Conservation (phyloP, 2,113 vertebrate genomes). For the Gymnobelideus leadbeateri region DNA sequence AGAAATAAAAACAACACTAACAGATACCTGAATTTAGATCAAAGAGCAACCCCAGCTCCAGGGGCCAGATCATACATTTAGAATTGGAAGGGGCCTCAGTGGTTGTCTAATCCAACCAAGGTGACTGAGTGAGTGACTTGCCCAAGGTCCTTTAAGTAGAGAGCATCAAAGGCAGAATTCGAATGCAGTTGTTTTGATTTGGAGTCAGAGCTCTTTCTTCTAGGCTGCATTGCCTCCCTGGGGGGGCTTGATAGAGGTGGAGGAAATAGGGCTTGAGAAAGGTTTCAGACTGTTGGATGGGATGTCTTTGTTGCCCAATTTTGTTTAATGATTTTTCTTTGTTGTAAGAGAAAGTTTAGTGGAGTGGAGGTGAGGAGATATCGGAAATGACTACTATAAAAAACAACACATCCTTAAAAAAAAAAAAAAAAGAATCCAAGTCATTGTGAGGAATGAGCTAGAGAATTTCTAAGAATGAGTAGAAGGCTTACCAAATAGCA, state of each 20-base stretch:
- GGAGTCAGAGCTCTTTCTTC: background rate
- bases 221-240: background rate
- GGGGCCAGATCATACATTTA: background rate
- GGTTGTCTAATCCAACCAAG: background rate
- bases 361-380: background rate
- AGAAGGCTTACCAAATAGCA: background rate
- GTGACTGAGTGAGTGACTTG: background rate
- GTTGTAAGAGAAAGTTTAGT: background rate
- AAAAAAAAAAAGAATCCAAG: background rate
- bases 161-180: background rate
- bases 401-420: background rate
- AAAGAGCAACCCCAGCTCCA: background rate
- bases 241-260: background rate
- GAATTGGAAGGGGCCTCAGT: background rate
- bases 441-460: background rate
- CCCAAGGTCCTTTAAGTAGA: background rate
- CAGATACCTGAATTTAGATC: background rate
- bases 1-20: background rate
- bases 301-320: background rate
- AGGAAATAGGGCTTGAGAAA: background rate
- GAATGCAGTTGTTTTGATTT: background rate
- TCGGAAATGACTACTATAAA: background rate
- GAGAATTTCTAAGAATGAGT: background rate
- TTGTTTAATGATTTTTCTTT: background rate
- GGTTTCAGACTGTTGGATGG: background rate